phyloP scores from a whole-genome alignment of 1,140 invertebrate species.

The Daktulosphaira vitifoliae region DNA sequence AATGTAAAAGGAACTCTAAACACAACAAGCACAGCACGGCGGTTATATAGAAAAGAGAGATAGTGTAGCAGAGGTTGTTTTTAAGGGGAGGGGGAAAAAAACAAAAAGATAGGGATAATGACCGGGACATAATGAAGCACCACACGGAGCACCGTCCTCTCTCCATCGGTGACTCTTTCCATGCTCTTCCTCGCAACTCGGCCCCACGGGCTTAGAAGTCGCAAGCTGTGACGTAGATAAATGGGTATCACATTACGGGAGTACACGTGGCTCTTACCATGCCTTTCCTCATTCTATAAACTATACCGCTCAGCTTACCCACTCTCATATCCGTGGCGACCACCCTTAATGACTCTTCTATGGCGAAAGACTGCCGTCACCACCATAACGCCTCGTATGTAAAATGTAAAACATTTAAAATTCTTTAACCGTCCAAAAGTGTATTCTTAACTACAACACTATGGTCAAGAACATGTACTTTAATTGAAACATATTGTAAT shows the following conservation, averaged over 20 bases:
- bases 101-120: conserved; percentile 28
- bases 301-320: too few species aligned
- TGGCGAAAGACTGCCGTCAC: neutral
- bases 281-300: too few species aligned
- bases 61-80: neutral
- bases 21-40: too few species aligned
- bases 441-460: too few species aligned
- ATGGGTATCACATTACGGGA: conserved; percentile 27
- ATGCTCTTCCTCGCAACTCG: neutral
- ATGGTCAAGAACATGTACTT: too few species aligned
- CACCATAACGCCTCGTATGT: neutral
- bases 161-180: neutral
- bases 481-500: too few species aligned
- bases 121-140: conserved; percentile 32
- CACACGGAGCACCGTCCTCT: neutral
- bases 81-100: conserved; percentile 2
- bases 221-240: conserved; percentile 31
- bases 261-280: conserved; percentile 6
- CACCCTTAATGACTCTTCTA: conserved; percentile 9
- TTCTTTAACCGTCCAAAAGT: too few species aligned
- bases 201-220: conserved; percentile 29
- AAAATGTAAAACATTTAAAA: too few species aligned
- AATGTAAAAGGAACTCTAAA: conserved; percentile 20
- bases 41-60: neutral
- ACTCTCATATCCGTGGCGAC: neutral